Evolutionary conservation across 2,888 invertebrate genomes (phyloP).

Genomic region (Resseliella maxima): DNA sequence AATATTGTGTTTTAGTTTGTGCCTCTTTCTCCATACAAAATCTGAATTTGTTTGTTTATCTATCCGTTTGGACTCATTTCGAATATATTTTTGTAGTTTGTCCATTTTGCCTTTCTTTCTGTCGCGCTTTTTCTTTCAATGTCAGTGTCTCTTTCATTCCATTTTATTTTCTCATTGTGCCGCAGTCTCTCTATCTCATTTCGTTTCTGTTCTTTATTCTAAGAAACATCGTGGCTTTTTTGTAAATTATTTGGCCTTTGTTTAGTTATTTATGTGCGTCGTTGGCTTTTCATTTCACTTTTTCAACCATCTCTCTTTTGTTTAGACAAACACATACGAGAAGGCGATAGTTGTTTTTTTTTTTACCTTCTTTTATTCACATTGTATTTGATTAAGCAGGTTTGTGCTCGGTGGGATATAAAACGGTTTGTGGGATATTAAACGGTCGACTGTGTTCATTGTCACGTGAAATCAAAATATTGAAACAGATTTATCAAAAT

Average conservation of each 20-base stretch:
- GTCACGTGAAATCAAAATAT: conserved; percentile 46
- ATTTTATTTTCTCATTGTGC: conserved; percentile 13
- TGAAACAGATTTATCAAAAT: conserved; percentile 46
- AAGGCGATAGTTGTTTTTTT: neutral
- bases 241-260: conserved; percentile 43
- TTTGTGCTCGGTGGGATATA: neutral
- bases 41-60: neutral
- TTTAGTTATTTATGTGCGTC: conserved; percentile 39
- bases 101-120: neutral
- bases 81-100: neutral
- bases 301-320: conserved; percentile 18
- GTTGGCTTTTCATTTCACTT: conserved; percentile 47
- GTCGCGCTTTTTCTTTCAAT: neutral
- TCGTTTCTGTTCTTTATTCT: neutral
- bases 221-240: conserved; percentile 52
- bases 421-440: neutral
- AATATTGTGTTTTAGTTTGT: neutral
- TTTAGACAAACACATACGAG: conserved; percentile 7
- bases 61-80: neutral
- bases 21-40: neutral
- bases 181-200: neutral
- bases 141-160: neutral
- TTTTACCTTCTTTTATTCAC: neutral
- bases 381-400: neutral
- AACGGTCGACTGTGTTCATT: neutral